Percentiles rank a stretch among this genome's conserved stretches.
Evolutionary conservation across 2,888 invertebrate genomes (phyloP).

Genomic region (Himalopsyche anomala): DNA sequence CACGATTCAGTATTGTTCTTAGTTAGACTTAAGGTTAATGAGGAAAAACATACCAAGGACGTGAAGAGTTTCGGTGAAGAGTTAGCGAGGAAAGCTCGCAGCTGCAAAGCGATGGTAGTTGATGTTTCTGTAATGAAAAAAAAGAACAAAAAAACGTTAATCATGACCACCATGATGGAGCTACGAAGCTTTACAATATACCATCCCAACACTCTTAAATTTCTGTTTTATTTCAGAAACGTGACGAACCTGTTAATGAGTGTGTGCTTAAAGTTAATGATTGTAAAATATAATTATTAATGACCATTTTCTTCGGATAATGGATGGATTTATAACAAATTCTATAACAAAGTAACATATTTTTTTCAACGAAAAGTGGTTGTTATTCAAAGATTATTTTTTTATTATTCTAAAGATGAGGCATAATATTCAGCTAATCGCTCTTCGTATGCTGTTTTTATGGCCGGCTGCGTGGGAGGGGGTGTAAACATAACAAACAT

Average conservation of each 20-base stretch:
- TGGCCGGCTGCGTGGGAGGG: too few species aligned
- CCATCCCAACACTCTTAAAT: background rate
- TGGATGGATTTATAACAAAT: too few species aligned
- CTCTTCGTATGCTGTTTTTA: too few species aligned
- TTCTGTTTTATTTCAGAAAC: background rate
- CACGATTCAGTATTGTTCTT: too few species aligned
- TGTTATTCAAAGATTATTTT: too few species aligned
- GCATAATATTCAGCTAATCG: too few species aligned
- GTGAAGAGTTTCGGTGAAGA: conserved; percentile 11
- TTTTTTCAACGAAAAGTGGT: too few species aligned
- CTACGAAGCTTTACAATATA: background rate
- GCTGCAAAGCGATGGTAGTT: conserved; percentile 44
- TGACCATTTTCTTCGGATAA: too few species aligned
- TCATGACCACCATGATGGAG: background rate
- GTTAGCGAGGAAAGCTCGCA: background rate
- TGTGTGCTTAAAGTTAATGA: background rate
- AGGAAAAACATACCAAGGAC: background rate
- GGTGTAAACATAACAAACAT: too few species aligned
- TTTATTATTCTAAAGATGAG: too few species aligned
- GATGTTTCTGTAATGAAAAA: conserved; percentile 32
- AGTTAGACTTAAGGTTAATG: too few species aligned
- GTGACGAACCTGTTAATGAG: background rate
- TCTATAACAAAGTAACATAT: too few species aligned
- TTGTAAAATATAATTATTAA: background rate
- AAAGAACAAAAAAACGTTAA: conserved; percentile 12